phyloP scores from a whole-genome alignment of 2,113 vertebrate genomes.

The Guaruba guarouba region DNA sequence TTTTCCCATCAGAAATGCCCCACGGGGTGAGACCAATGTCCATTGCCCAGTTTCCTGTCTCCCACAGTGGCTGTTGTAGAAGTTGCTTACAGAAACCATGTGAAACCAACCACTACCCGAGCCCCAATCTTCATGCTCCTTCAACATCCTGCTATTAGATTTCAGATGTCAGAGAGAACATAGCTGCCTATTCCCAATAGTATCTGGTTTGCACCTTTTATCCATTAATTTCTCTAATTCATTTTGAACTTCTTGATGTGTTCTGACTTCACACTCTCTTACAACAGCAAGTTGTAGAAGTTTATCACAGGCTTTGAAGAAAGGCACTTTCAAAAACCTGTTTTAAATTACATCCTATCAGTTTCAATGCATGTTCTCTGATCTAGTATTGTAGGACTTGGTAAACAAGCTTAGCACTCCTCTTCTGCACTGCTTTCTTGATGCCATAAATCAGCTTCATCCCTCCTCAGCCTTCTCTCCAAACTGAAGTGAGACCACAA shows the following conservation, averaged over 20 bases:
- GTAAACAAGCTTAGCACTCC: background rate
- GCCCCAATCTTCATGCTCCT: background rate
- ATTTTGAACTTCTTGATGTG: background rate
- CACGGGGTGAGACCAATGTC: background rate
- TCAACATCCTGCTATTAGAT: background rate
- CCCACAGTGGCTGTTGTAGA: background rate
- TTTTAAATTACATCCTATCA: background rate
- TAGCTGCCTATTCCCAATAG: background rate
- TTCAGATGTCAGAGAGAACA: background rate
- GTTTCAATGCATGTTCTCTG: background rate
- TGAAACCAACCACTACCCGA: background rate
- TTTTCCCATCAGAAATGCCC: background rate
- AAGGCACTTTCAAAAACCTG: background rate
- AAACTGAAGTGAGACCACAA: background rate
- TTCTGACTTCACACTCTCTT: background rate
- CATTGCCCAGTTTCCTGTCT: background rate
- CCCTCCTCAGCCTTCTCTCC: background rate
- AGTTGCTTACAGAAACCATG: background rate
- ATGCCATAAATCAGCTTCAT: background rate
- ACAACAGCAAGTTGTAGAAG: background rate
- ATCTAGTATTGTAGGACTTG: background rate
- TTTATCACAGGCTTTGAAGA: background rate
- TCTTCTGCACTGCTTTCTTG: background rate
- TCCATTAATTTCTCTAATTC: conserved; percentile 3
- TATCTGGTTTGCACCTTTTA: background rate